Conservation (phyloP, 2,888 invertebrate genomes). For the Masnerella sp. region DNA sequence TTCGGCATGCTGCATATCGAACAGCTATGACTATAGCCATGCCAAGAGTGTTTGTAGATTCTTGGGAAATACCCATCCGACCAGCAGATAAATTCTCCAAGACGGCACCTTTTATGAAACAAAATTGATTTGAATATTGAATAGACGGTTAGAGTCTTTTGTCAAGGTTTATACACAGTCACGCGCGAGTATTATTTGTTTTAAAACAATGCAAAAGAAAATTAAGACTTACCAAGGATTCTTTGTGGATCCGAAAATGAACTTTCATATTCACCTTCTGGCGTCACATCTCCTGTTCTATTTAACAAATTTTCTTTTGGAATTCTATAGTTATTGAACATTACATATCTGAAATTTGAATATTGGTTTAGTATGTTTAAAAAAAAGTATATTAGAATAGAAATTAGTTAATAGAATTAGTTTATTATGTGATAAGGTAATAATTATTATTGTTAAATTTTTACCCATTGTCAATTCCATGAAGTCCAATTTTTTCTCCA, state of each 20-base stretch:
- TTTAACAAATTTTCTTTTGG: slow-evolving; percentile 91
- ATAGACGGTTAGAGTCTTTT: too few relatives aligned
- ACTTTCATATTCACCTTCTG: slow-evolving; percentile 91
- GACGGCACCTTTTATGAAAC: slow-evolving; percentile 83
- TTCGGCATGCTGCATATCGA: slow-evolving; percentile 87
- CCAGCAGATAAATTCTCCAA: slow-evolving; percentile 93
- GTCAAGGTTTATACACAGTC: neutral
- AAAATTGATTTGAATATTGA: slow-evolving; percentile 6
- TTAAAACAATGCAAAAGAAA: too few relatives aligned
- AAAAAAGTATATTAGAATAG: too few relatives aligned
- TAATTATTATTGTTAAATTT: neutral
- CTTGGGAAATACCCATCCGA: slow-evolving; percentile 85
- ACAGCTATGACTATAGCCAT: slow-evolving; percentile 87
- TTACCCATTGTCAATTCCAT: slow-evolving; percentile 95
- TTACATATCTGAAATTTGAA: slow-evolving; percentile 85
- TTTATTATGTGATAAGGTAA: too few relatives aligned
- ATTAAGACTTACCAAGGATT: slow-evolving; percentile 83
- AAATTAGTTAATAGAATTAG: too few relatives aligned
- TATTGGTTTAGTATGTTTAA: too few relatives aligned
- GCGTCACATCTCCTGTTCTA: slow-evolving; percentile 92
- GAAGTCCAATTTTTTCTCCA: slow-evolving; percentile 94
- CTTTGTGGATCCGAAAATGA: slow-evolving; percentile 93
- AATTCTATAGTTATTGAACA: slow-evolving; percentile 92
- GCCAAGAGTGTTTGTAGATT: slow-evolving; percentile 83
- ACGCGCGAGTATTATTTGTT: neutral